Base-by-base conservation (phyloP, 2,888 invertebrate species). In the Eupithecia abbreviata region DNA sequence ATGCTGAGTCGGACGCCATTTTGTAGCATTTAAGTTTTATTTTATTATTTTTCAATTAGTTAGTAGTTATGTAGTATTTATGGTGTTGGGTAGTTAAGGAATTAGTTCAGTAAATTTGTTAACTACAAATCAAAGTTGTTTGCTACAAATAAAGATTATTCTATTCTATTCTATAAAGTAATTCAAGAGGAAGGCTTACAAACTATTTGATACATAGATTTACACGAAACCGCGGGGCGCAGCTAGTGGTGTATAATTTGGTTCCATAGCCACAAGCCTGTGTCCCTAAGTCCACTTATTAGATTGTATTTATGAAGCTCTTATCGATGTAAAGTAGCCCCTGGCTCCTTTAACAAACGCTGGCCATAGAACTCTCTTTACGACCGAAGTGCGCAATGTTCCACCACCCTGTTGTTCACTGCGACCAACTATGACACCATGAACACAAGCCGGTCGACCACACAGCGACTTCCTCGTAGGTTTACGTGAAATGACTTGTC, bases 221-320 rank as follows among this genome's bases (percentile, higher is more conserved):
- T 30, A 30, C 30, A 30, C 30, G 30, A 30, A 30, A 30, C 30
- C 30, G 30, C 30, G 30, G 30, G 30, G 30, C 30, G 30, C 30
- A 30, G 30, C 30, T 30, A 30, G 30, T 30, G 30, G 30, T 30
- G 30, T 30, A 30, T 30, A 30, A 30, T 80, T n/a, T 30, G 47
- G n/a, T 79, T 75, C 75, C 7, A n/a, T 85, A 80, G 84, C 84
- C 83, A 74, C 81, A 58, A 7, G 55, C 72, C 79, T 83, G 85
- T 84, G 82, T 83, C 81, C 82, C 83, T 79, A 82, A 85, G 85
- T 80, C 80, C 83, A 82, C 83, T 89, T 84, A 85, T 85, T 86
- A 87, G 82, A 77, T 51, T 71, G 62, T 68, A 68, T 68, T 68
- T 45, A 45, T 68, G 18, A 9, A 43, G 67, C 43, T 67, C 67